Evolutionary conservation across 2,797 vertebrate species (phyloP).

Genomic region (Karalla daura): DNA sequence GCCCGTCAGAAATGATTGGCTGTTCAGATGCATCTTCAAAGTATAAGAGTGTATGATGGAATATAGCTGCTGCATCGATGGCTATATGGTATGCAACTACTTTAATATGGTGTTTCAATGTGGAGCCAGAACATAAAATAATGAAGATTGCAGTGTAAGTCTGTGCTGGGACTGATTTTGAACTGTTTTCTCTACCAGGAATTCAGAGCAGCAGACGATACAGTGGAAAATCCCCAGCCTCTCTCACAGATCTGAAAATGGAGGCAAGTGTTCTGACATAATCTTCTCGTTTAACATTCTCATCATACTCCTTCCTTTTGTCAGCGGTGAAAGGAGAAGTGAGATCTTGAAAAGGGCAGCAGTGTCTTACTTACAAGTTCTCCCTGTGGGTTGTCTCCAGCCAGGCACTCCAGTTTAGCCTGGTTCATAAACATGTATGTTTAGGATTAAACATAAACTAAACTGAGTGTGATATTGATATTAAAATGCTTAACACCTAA

Average conservation of each 20-base stretch:
- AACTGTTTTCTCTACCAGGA: constrained; percentile 83
- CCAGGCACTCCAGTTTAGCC: too few species aligned
- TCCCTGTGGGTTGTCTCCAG: too few species aligned
- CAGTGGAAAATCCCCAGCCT: constrained; percentile 97
- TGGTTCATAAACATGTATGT: too few species aligned
- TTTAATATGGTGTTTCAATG: neutral
- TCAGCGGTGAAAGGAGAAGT: neutral
- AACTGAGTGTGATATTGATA: too few species aligned
- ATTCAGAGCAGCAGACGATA: constrained; percentile 94
- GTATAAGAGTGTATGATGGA: neutral
- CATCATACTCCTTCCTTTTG: neutral
- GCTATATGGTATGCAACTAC: too few species aligned
- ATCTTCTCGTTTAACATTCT: neutral
- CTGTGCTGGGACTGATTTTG: neutral
- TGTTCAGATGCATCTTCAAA: neutral
- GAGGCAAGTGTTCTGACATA: constrained; percentile 83
- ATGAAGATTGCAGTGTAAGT: neutral
- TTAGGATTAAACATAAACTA: too few species aligned
- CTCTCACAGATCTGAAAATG: constrained; percentile 97
- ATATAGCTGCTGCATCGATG: neutral
- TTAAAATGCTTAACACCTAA: too few species aligned
- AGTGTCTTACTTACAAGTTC: neutral
- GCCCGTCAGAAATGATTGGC: neutral
- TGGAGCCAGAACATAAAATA: neutral
- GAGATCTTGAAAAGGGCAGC: neutral